Base-by-base conservation (phyloP, 2,888 invertebrate genomes). In the Caenorhabditis uteleia region DNA sequence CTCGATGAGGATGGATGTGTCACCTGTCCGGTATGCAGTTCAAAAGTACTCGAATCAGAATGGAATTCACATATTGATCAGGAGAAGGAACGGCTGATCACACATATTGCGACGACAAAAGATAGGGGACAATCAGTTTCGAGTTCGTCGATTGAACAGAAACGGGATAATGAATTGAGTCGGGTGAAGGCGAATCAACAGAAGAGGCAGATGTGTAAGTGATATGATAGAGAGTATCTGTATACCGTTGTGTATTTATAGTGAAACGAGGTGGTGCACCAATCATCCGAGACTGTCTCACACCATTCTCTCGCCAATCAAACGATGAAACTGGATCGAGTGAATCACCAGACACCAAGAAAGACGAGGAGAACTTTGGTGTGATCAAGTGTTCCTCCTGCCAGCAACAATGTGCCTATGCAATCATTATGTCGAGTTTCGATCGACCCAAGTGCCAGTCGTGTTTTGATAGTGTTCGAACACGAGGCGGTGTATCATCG, bases 381-480 rank as follows among this genome's bases (percentile, higher is more conserved):
- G 55, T 39, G 8, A 44, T 45, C 40, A 68, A 74, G 39, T 70
- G 70, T 48, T 36, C 70, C 23, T 55, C 59, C 3, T 74, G 71
- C 46, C 44, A 67, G 50, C 57, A 54, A 20, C 49, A 57, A 8
- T 57, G 57, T 34, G 66, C 77, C 14, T 78, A 70, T 45, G 71
- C 68, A 8, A 74, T 78, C 38, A 61, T 77, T 12, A 66, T 70
- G 45, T 59, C 62, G 6, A 36, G 57, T n/a, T 68, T 73, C 47
- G 77, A 78, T 47, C 70, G 71, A 38, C 76, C 75, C 12, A 66
- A 76, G 25, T 78, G 78, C 40, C 69, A 73, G 55, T 50, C 68
- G 25, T 78, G 78, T 51, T 78, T 70, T 55, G 58, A 70, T 59
- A 33, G 68, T 55, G 27, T 62, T 40, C 40, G 70, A 59, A 49